These are phyloP conservation scores for Eudorcas thomsonii DNA, from an alignment of 2,113 vertebrate genomes.

Conservation along the genomic window DNA sequence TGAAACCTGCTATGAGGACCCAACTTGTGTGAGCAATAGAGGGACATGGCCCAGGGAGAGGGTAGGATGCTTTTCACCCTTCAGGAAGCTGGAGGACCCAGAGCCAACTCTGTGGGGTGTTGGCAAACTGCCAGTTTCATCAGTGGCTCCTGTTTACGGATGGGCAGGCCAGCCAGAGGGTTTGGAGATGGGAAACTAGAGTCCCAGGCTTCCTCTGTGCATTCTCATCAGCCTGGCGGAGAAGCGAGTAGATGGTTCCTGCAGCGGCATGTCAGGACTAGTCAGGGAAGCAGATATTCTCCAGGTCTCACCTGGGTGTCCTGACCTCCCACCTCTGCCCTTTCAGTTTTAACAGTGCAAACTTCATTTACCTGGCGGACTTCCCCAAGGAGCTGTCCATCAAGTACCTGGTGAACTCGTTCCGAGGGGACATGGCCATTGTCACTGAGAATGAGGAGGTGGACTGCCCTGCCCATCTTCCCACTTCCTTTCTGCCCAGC, in stretches of 20 bases:
- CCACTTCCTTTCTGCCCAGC: neutral
- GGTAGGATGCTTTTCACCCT: neutral
- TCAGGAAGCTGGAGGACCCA: neutral
- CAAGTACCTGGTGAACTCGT: constrained; percentile 72
- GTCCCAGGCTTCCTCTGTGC: neutral
- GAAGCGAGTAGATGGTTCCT: neutral
- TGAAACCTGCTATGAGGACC: neutral
- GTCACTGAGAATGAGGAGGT: constrained; percentile 78
- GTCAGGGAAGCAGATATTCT: neutral
- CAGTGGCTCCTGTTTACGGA: neutral
- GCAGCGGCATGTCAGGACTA: rapidly evolving
- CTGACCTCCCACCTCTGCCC: neutral
- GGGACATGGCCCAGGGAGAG: neutral
- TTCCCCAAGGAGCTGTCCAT: constrained; percentile 62
- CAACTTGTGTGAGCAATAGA: neutral
- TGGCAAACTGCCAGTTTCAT: neutral
- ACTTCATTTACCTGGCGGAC: constrained; percentile 66
- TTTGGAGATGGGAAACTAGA: neutral
- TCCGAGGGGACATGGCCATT: constrained; percentile 13
- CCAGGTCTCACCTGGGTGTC: neutral
- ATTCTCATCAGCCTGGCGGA: neutral
- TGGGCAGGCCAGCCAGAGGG: neutral
- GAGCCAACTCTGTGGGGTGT: no score
- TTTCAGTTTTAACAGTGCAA: constrained; percentile 56
- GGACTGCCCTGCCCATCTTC: neutral